Percentiles rank a stretch among this genome's conserved stretches.
phyloP scores from a whole-genome alignment of 2,888 invertebrate genomes.

The Lissonota sp. region DNA sequence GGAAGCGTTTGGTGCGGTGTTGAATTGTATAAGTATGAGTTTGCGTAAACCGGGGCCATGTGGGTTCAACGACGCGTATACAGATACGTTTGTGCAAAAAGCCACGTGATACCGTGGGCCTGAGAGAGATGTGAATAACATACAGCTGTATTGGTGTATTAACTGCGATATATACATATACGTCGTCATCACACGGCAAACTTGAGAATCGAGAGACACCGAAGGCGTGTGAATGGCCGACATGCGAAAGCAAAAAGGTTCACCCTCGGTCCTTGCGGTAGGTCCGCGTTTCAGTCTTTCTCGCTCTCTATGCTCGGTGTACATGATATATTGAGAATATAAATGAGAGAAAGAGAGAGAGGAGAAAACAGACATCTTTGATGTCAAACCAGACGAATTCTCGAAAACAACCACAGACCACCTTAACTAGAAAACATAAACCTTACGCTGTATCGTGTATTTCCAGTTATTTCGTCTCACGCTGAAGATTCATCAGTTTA shows the following conservation, averaged over 20 bases:
- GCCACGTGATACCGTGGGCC: slow-evolving; percentile 25
- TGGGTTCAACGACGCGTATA: slow-evolving; percentile 25
- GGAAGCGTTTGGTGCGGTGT: slow-evolving; percentile 41
- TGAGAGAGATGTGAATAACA: background rate
- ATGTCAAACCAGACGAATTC: no score
- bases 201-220: slow-evolving; percentile 48
- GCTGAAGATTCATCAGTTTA: no score
- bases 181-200: slow-evolving; percentile 45
- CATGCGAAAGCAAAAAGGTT: slow-evolving; percentile 35
- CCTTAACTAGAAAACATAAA: no score
- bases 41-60: slow-evolving; percentile 16
- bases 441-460: no score
- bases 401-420: no score
- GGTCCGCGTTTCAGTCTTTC: slow-evolving; percentile 46
- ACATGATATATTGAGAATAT: background rate
- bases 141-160: background rate
- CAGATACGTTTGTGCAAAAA: slow-evolving; percentile 41
- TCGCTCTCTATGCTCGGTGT: slow-evolving; percentile 9
- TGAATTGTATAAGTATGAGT: no score
- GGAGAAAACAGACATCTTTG: no score
- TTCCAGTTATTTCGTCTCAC: no score
- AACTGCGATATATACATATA: background rate
- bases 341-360: no score
- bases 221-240: slow-evolving; percentile 61
- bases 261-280: slow-evolving; percentile 59